Conservation (phyloP, 2,888 invertebrate genomes). For the Megaustenia siamemsis region DNA sequence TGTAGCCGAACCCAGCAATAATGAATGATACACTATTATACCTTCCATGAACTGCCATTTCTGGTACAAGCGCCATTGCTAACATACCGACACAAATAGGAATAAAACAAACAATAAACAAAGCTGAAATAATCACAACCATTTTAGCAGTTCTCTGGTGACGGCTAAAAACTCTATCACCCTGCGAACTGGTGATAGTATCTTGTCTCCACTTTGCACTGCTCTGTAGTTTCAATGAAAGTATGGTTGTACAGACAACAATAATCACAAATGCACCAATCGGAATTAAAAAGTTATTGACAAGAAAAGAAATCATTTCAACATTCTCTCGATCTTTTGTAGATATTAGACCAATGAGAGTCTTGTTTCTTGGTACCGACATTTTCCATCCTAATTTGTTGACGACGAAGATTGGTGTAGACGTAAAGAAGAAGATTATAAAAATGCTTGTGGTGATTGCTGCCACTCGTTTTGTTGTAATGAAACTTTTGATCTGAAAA, state of each 20-base stretch:
- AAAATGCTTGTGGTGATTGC: not conserved
- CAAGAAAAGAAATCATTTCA: not conserved
- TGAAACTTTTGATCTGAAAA: not conserved
- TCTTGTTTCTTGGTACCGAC: not conserved
- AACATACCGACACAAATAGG: not conserved
- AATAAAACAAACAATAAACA: constrained; percentile 4
- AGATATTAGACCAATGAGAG: not conserved
- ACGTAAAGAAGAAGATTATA: not conserved
- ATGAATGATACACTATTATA: not conserved
- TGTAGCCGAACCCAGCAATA: not conserved
- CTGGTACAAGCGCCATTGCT: not conserved
- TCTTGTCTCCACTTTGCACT: not conserved
- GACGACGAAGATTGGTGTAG: not conserved
- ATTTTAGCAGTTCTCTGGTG: not conserved
- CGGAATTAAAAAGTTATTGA: not conserved
- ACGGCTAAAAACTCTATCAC: not conserved
- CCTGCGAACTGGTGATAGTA: too few relatives aligned
- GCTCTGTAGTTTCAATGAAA: not conserved
- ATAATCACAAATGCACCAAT: not conserved
- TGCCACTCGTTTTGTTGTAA: not conserved
- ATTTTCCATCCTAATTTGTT: not conserved
- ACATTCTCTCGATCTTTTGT: not conserved
- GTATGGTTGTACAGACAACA: not conserved
- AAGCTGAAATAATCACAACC: not conserved
- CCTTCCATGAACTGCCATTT: not conserved